Conservation (phyloP, 2,113 vertebrate species). For the Tenebrosternarchus preto region DNA sequence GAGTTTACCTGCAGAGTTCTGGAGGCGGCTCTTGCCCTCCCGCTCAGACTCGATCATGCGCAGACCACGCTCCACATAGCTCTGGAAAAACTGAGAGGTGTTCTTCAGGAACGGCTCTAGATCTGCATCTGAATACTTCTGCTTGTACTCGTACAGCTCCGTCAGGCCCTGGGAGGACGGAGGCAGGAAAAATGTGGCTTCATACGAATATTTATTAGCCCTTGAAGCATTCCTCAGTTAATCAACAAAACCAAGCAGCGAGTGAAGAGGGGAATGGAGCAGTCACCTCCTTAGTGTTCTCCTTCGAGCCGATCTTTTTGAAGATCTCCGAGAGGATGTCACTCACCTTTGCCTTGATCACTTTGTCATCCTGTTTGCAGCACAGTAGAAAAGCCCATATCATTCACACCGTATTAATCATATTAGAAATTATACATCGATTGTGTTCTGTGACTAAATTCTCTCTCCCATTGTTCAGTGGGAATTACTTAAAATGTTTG, state of each 20-base stretch:
- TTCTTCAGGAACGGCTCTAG: constrained; percentile 95
- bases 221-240: too few relatives aligned
- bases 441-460: not conserved
- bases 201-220: too few relatives aligned
- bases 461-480: too few relatives aligned
- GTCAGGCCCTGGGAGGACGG: constrained; percentile 79
- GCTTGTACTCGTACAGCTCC: constrained; percentile 96
- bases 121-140: constrained; percentile 94
- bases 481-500: too few relatives aligned
- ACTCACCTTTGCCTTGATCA: constrained; percentile 93
- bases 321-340: constrained; percentile 98
- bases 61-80: constrained; percentile 97
- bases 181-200: too few relatives aligned
- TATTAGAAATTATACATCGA: not conserved
- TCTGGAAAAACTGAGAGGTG: constrained; percentile 97
- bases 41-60: constrained; percentile 92
- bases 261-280: not conserved
- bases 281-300: constrained; percentile 93
- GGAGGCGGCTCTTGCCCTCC: constrained; percentile 87
- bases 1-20: constrained; percentile 80
- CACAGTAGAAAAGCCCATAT: not conserved
- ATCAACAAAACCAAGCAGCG: too few relatives aligned
- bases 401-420: not conserved
- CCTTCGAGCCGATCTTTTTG: constrained; percentile 99
- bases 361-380: constrained; percentile 85